phyloP scores from a whole-genome alignment of 2,888 invertebrate species.

The Rhagonycha lutea region DNA sequence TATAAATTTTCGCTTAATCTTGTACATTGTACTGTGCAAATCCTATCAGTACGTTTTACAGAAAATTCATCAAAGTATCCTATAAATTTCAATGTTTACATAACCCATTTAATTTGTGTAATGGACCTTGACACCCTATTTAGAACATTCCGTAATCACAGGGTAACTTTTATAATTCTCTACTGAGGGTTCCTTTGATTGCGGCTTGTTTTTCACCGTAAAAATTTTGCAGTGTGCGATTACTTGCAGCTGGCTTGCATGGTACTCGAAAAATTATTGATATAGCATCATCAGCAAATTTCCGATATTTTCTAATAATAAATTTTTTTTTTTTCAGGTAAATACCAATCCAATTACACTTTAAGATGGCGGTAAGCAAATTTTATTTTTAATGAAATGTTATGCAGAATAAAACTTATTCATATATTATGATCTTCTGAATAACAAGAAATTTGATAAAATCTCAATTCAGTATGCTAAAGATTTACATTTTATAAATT shows the following conservation, averaged over 20 bases:
- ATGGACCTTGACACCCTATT: conserved; percentile 37
- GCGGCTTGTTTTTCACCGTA: conserved; percentile 14
- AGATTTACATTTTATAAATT: background rate
- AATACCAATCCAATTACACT: background rate
- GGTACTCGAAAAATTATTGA: background rate
- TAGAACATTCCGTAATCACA: conserved; percentile 17
- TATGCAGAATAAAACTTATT: too few relatives aligned
- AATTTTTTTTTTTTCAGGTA: background rate
- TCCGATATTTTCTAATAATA: background rate
- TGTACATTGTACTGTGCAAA: background rate
- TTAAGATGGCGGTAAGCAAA: background rate
- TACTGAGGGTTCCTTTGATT: conserved; percentile 16
- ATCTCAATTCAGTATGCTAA: background rate
- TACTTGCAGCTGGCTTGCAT: background rate
- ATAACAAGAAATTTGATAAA: background rate
- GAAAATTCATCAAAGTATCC: background rate
- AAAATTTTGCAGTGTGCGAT: background rate
- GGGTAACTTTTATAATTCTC: conserved; percentile 8
- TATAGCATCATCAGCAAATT: background rate
- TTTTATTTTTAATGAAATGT: too few relatives aligned
- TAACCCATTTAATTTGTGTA: conserved; percentile 39
- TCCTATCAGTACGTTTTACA: background rate
- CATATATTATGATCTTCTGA: background rate
- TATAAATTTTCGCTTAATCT: conserved; percentile 1
- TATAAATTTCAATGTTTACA: conserved; percentile 31